These are phyloP conservation scores for Drosophila serrata DNA, from an alignment of 1,140 invertebrate species.

Conservation along the genomic window DNA sequence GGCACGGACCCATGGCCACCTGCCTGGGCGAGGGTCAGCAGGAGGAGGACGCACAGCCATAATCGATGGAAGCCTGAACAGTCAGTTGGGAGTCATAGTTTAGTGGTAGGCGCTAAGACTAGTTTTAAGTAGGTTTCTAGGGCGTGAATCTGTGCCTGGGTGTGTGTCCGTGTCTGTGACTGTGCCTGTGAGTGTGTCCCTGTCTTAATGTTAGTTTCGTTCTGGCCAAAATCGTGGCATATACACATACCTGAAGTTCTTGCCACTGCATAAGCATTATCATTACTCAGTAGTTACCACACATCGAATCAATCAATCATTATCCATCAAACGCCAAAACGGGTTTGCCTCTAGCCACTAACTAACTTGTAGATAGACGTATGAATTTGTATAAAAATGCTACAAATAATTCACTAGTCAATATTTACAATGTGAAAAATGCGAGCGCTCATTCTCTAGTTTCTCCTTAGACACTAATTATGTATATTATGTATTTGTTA, in stretches of 20 bases:
- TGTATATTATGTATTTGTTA: constrained; percentile 40
- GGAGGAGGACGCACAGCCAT: constrained; percentile 75
- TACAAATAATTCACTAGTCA: constrained; percentile 83
- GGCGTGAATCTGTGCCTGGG: constrained; percentile 13
- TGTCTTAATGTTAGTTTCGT: constrained; percentile 57
- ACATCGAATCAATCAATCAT: constrained; percentile 44
- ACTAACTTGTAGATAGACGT: constrained; percentile 38
- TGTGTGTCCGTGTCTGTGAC: neutral
- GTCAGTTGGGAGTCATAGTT: constrained; percentile 56
- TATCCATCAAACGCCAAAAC: constrained; percentile 66
- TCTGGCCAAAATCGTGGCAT: constrained; percentile 76
- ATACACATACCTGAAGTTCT: constrained; percentile 51
- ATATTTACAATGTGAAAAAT: constrained; percentile 83
- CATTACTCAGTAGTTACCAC: constrained; percentile 36
- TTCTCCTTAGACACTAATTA: constrained; percentile 44
- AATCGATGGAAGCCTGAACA: constrained; percentile 52
- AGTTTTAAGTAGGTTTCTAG: constrained; percentile 21
- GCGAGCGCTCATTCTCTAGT: constrained; percentile 74
- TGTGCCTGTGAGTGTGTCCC: constrained; percentile 5
- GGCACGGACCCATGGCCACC: constrained; percentile 68
- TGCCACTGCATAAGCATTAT: constrained; percentile 47
- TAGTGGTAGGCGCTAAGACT: constrained; percentile 7
- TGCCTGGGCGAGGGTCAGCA: constrained; percentile 58
- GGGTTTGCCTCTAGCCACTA: constrained; percentile 70
- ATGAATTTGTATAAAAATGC: constrained; percentile 46